Evolutionary conservation across 2,797 vertebrate species (phyloP).

Genomic region (Forpus xanthops): DNA sequence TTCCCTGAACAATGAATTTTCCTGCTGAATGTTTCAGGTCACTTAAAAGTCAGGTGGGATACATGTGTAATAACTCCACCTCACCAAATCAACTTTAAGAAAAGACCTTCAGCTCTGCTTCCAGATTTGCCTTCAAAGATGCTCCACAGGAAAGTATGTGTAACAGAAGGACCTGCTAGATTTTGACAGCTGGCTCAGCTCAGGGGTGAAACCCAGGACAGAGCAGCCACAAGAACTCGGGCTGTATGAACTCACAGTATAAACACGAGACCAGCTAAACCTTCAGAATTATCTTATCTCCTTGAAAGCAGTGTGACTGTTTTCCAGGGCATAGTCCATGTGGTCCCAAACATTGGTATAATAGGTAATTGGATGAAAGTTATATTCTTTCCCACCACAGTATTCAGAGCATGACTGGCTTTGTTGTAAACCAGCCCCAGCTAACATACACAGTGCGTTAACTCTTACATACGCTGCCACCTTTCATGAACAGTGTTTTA

Average conservation of each 20-base stretch:
- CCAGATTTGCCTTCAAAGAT: background rate
- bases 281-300: conserved; percentile 17
- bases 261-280: background rate
- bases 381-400: background rate
- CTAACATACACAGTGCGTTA: conserved; percentile 18
- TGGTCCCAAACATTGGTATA: background rate
- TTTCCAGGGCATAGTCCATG: background rate
- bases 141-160: background rate
- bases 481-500: background rate
- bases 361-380: background rate
- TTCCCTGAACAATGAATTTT: background rate
- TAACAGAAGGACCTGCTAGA: background rate
- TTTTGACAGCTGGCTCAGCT: background rate
- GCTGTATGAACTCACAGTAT: background rate
- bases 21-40: background rate
- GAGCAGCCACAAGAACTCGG: background rate
- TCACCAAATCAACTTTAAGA: background rate
- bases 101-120: background rate
- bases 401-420: background rate
- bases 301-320: background rate
- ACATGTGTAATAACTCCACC: background rate
- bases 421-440: background rate
- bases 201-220: background rate
- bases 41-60: background rate
- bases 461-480: background rate